Evolutionary conservation across 2,888 invertebrate genomes (phyloP).

Genomic region (Morinoia aosen): DNA sequence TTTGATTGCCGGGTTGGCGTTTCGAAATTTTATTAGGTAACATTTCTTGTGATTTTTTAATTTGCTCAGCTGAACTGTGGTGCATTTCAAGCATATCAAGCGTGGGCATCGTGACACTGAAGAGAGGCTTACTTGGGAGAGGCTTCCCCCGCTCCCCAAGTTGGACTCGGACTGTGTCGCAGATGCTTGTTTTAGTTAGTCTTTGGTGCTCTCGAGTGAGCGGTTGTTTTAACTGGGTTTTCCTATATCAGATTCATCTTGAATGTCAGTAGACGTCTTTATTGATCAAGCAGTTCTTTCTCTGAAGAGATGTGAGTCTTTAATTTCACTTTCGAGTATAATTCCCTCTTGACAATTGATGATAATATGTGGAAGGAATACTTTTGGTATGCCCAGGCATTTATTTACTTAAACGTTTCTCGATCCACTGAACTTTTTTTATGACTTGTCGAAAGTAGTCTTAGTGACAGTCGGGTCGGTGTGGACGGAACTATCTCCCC

Average conservation of each 20-base stretch:
- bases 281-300: neutral
- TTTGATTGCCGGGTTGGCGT: slow-evolving; percentile 10
- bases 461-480: neutral
- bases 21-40: neutral
- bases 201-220: neutral
- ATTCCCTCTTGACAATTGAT: neutral
- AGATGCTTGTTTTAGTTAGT: neutral
- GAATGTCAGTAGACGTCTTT: neutral
- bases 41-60: neutral
- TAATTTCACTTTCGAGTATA: neutral
- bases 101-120: neutral
- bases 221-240: neutral
- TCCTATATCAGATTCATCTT: too few relatives aligned
- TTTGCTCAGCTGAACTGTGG: slow-evolving; percentile 12
- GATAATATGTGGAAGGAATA: neutral
- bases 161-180: neutral
- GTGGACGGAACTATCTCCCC: neutral
- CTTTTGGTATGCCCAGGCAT: neutral
- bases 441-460: neutral
- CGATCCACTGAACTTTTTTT: neutral
- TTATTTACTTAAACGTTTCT: neutral
- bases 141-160: neutral
- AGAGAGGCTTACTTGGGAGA: neutral
- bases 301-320: neutral
- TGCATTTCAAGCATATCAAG: slow-evolving; percentile 9